Evolutionary conservation across 2,113 vertebrate species (phyloP), one percentile per base, ranked within the genome.

Genomic region (Sinocyclocheilus rhinocerous): DNA sequence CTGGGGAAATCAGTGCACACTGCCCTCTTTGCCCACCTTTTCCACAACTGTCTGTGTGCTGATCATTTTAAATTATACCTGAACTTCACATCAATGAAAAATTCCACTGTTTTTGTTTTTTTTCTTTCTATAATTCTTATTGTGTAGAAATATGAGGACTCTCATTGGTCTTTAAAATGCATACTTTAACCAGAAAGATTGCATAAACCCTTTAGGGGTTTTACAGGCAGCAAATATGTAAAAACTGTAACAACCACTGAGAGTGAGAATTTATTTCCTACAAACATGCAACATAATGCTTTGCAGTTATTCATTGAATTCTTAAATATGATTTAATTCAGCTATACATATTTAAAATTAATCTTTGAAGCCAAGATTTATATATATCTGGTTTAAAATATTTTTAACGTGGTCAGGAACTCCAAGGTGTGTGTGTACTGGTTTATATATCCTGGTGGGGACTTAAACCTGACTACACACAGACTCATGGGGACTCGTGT

Each of bases 11-110:
- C 89, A 89, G 88, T 88, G 63, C 87, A 72, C 84, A 73, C 88
- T 90, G 88, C 88, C 86, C n/a, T 83, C 86, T 78, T 81, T 73
- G 76, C 59, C 67, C 89, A 89, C 91, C 92, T 88, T 87, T 55
- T 83, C 87, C 90, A 91, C 91, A 81, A 39, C 86, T 85, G 80
- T 61, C n/a, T 29, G 7, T 81, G 12, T 26, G 88, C 85, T 50
- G 76, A 57, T 86, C 33, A 26, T 88, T 85, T 78, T 78, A 73
- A 72, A 73, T 73, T 55, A 61, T 29, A 52, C 29, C 45, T 67
- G 29, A 83, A 6, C 48, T 67, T 84, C 55, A 77, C 80, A 55
- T 48, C 45, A 77, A n/a, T 86, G 11, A 80, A 84, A 48, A 18
- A 69, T 69, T 69, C 22, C n/a, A 39, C 15, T 48, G 9, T 48